Evolutionary conservation across 2,113 vertebrate species (phyloP).

Genomic region (Tursiops truncatus): DNA sequence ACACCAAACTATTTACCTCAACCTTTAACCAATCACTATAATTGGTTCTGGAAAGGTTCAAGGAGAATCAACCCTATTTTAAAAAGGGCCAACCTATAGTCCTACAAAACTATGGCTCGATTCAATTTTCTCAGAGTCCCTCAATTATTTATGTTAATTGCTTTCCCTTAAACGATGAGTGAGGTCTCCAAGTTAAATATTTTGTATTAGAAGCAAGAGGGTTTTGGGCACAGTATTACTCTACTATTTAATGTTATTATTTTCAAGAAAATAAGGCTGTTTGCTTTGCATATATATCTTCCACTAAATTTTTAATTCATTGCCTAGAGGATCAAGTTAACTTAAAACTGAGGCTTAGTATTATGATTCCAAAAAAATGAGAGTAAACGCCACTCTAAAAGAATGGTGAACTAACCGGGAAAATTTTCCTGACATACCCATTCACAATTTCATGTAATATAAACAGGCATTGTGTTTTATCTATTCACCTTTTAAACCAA

Average conservation of each 20-base stretch:
- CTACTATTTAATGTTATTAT: neutral
- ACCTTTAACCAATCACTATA: neutral
- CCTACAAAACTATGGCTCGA: neutral
- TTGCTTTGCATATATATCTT: neutral
- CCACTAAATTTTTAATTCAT: neutral
- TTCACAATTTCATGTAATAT: neutral
- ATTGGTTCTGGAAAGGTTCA: neutral
- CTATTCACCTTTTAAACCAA: slow-evolving; percentile 36
- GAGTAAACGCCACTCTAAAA: neutral
- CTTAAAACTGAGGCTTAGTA: neutral
- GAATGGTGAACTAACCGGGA: neutral
- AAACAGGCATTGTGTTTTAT: neutral
- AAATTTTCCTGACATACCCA: neutral
- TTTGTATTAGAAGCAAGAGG: neutral
- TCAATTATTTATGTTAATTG: neutral
- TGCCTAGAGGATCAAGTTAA: neutral
- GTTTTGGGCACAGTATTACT: neutral
- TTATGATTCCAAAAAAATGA: neutral
- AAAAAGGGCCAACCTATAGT: neutral
- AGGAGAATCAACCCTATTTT: neutral
- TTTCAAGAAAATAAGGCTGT: slow-evolving; percentile 46
- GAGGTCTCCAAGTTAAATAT: neutral
- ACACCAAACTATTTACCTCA: neutral
- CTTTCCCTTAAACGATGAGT: neutral
- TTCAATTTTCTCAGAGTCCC: neutral